Evolutionary conservation across 2,113 vertebrate species (phyloP).

Genomic region (Gymnobelideus leadbeateri): DNA sequence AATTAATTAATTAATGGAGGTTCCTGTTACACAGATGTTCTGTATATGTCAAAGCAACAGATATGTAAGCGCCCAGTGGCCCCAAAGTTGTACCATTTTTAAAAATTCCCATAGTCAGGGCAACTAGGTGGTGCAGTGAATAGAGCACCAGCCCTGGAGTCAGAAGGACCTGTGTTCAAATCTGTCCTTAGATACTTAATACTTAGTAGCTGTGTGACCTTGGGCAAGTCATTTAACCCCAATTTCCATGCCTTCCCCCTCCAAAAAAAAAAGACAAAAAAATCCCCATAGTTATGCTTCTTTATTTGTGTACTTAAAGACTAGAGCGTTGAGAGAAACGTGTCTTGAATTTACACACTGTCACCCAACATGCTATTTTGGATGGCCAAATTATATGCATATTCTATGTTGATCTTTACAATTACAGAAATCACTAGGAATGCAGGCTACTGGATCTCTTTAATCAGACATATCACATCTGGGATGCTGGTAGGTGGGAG

Average conservation of each 20-base stretch:
- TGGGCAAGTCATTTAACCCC: too few species aligned
- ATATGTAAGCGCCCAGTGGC: conserved; percentile 5
- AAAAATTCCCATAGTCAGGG: not conserved
- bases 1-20: conserved; percentile 1
- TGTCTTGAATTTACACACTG: not conserved
- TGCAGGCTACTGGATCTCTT: not conserved
- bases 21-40: conserved; percentile 40
- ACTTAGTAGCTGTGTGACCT: too few species aligned
- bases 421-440: not conserved
- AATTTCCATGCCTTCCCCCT: too few species aligned
- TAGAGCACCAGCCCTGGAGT: too few species aligned
- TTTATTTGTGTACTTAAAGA: not conserved
- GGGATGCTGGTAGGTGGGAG: not conserved
- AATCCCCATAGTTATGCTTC: not conserved
- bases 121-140: too few species aligned
- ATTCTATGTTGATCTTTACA: conserved; percentile 20
- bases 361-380: not conserved
- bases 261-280: too few species aligned
- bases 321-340: not conserved
- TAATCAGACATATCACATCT: not conserved
- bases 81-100: conserved; percentile 34
- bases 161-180: too few species aligned
- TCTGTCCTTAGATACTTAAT: too few species aligned
- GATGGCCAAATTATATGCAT: conserved; percentile 8
- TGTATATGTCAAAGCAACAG: conserved; percentile 24